Base-by-base conservation (phyloP, 2,797 vertebrate species). In the Pseudomugil gertrudae region DNA sequence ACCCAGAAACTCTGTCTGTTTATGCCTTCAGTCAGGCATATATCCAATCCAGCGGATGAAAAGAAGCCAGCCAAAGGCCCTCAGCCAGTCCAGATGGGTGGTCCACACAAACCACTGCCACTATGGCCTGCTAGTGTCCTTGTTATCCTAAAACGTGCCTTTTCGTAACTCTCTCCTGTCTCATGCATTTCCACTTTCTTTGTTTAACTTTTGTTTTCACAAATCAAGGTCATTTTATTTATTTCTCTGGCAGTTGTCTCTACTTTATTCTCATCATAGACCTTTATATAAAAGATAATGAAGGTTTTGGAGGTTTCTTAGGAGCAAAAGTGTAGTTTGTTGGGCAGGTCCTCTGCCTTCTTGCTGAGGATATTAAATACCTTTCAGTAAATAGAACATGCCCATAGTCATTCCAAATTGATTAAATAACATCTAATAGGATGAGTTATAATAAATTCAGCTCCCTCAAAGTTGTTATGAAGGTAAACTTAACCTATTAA, bases 71-170 rank as follows among this genome's bases (percentile, higher is more conserved):
- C 38, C 69, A 65, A 69, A n/a, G 87, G 87, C 84, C 1, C 78
- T 54, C 56, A 57, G 89, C 85, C 88, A 89, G 60, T 78, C 79
- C 78, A 78, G 57, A 81, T 91, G 89, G 88, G 90, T 92, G 91
- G 90, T 90, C 91, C 70, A 70, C 43, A 79, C 67, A 74, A 60
- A 80, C 87, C 85, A 71, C 67, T 2, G 51, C 72, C 45, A 63
- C 60, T 72, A 61, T 68, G 64, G 72, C 74, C 66, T 40, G 54
- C 56, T 51, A 45, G 62, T 60, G 79, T 82, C 78, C 78, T 73
- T 61, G 62, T 77, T 79, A 67, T 63, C 63, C 64, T 30, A 27
- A 76, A 74, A 78, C 74, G 67, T 45, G 27, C 52, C 63, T 74
- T 27, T 68, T 24, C 43, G 59, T 26, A 29, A 27, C 69, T 27